Evolutionary conservation across 2,797 vertebrate species (phyloP).

Genomic region (Emydoidea blandingii): DNA sequence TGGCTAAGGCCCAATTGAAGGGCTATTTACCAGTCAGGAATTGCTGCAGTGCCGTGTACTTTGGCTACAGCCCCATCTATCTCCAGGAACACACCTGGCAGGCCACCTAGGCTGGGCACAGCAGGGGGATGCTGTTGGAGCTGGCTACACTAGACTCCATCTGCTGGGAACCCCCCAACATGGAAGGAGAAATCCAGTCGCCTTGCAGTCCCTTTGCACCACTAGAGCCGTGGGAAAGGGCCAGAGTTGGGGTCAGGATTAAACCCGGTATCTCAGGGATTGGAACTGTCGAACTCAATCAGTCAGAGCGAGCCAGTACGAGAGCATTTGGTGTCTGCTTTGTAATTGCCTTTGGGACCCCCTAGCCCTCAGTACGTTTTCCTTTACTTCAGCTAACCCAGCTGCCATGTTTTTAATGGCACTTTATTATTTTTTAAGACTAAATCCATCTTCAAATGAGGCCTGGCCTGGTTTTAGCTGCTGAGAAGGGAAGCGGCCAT

Average conservation of each 20-base stretch:
- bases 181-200: neutral
- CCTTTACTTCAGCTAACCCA: neutral
- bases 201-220: neutral
- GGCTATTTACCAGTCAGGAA: neutral
- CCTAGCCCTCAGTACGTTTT: neutral
- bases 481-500: accelerated
- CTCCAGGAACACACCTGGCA: neutral
- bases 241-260: neutral
- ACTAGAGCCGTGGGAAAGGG: neutral
- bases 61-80: too few species aligned
- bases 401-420: neutral
- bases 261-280: neutral
- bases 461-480: accelerated
- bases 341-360: neutral
- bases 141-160: neutral
- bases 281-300: neutral
- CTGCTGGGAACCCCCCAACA: neutral
- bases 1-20: neutral
- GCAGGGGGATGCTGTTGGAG: neutral
- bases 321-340: neutral
- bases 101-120: neutral
- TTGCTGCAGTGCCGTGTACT: neutral
- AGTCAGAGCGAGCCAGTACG: too few species aligned
- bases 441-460: neutral
- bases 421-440: neutral